Evolutionary conservation across 35 echinoderm and acorn worm genomes (phyloP).

Genomic region (Anneissia japonica): DNA sequence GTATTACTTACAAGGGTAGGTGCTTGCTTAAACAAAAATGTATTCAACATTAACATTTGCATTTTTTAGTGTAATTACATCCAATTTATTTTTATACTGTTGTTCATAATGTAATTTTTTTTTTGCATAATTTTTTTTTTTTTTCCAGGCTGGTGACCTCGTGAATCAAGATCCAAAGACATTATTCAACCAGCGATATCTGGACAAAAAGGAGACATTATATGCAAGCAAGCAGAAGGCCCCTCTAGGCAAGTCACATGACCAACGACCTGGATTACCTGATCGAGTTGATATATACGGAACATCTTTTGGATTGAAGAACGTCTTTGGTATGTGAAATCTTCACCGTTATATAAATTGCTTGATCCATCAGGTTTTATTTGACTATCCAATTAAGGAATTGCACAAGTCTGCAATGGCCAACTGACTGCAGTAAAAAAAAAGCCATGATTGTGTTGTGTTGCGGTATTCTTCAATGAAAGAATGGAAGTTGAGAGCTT

Average conservation of each 20-base stretch:
- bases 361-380: background rate
- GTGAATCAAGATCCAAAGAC: slow-evolving; percentile 80
- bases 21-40: no score
- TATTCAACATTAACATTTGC: no score
- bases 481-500: background rate
- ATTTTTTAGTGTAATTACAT: no score
- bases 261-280: slow-evolving; percentile 68
- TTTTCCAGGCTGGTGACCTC: slow-evolving; percentile 68
- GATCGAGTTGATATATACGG: slow-evolving; percentile 43
- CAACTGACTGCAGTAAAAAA: background rate
- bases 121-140: background rate
- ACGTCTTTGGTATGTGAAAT: slow-evolving; percentile 85
- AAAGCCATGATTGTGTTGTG: background rate
- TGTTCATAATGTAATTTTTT: no score
- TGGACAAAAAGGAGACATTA: slow-evolving; percentile 76
- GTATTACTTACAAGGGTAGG: no score
- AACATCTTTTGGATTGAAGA: slow-evolving; percentile 64
- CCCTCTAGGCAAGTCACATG: slow-evolving; percentile 82
- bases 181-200: slow-evolving; percentile 66
- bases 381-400: background rate
- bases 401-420: background rate
- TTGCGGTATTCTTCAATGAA: background rate
- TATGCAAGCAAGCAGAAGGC: slow-evolving; percentile 92
- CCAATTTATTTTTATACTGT: no score
- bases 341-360: background rate